Percentiles rank a stretch among this genome's conserved stretches.
Conservation (phyloP, 2,888 invertebrate species). For the Cyclophora albipunctata region DNA sequence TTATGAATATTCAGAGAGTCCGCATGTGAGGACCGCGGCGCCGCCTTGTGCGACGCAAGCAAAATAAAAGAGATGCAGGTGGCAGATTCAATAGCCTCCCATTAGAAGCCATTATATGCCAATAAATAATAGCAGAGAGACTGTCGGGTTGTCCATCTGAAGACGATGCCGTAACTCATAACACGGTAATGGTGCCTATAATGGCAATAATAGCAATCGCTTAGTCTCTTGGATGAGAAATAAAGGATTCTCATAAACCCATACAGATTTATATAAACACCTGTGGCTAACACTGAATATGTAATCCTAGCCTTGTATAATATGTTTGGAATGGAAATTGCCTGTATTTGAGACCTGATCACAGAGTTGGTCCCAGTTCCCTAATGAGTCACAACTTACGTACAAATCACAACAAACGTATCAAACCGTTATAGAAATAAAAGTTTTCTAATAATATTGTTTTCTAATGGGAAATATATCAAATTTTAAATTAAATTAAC, state of each 20-base stretch:
- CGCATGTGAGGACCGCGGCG: constrained; percentile 38
- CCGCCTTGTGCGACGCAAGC: constrained; percentile 35
- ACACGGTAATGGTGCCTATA: constrained; percentile 55
- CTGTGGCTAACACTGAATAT: neutral
- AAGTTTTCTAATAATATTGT: too few relatives aligned
- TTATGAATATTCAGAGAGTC: constrained; percentile 71
- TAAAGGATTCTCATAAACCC: constrained; percentile 13
- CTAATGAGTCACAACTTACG: too few relatives aligned
- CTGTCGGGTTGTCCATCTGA: constrained; percentile 55
- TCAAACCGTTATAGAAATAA: too few relatives aligned
- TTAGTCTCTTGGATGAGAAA: constrained; percentile 25
- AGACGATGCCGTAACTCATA: constrained; percentile 59
- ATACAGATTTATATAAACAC: constrained; percentile 9
- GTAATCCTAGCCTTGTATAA: too few relatives aligned
- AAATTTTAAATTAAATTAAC: constrained; percentile 19
- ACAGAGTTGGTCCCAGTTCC: too few relatives aligned
- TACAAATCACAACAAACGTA: too few relatives aligned
- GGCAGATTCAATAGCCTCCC: constrained; percentile 71
- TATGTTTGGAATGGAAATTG: too few relatives aligned
- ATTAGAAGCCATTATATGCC: constrained; percentile 72
- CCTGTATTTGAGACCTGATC: too few relatives aligned
- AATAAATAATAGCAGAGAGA: constrained; percentile 69
- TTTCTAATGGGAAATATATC: constrained; percentile 3
- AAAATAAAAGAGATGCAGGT: constrained; percentile 63
- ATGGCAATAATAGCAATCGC: constrained; percentile 46